Evolutionary conservation across 2,113 vertebrate species (phyloP), one percentile per base, ranked within the genome.

Genomic region (Athene noctua): DNA sequence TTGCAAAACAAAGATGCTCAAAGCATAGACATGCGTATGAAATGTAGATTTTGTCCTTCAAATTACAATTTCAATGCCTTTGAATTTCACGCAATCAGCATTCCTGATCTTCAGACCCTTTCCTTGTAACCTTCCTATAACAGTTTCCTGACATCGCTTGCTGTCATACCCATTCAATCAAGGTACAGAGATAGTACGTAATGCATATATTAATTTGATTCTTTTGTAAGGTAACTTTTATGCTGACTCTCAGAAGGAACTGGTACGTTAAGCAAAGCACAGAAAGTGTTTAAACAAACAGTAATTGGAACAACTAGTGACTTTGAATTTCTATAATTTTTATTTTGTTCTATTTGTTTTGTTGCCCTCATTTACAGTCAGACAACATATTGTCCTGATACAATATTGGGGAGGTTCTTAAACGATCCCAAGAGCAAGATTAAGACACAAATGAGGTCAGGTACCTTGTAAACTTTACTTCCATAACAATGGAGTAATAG

Each of bases 21-120:
- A 34, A 55, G 3, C 18, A 83, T 15, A n/a, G 27, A 44, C 70
- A 84, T 11, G 13, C 46, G 59, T 86, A 58, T 51, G 65, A 86
- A 91, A 73, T 82, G 66, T 30, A 88, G 63, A 83, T 80, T 86
- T 88, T 80, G 75, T 83, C 86, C 79, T 95, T 90, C 47, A 71
- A 51, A 80, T 84, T 90, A 78, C 30, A 94, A 71, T 91, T 91
- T 75, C 52, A 57, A 55, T 89, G 68, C 29, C 57, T 91, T 96
- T 87, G 44, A 85, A 95, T 96, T 89, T 67, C 32, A 74, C 22
- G 36, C 47, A 65, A 11, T 79, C 63, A 91, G 23, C 27, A 68
- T 63, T 83, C 55, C 30, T 90, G n/a, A 55, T 83, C 88, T 87
- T 93, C 54, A 93, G 42, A 61, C 9, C 29, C 27, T 95, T 95